Conservation (phyloP, 2,113 vertebrate species). For the Candoia aspera region DNA sequence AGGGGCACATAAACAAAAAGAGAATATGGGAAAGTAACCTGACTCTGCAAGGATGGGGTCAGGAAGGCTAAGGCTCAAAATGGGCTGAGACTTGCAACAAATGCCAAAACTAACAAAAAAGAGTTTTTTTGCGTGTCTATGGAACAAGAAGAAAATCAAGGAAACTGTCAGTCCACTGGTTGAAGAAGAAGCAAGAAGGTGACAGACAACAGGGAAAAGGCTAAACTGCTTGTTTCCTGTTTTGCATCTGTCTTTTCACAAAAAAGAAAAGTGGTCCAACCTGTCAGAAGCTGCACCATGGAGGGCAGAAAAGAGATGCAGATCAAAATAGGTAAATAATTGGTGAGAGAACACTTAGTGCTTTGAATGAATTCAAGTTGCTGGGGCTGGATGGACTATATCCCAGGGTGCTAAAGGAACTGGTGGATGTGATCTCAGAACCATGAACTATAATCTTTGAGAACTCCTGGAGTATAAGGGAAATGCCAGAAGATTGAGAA, state of each 20-base stretch:
- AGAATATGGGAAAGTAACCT: background rate
- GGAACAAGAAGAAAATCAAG: background rate
- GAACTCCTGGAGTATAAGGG: background rate
- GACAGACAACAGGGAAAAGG: background rate
- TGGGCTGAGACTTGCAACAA: background rate
- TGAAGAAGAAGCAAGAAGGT: background rate
- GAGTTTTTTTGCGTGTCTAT: background rate
- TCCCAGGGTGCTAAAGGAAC: background rate
- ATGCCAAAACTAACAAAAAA: background rate
- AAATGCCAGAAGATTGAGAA: background rate
- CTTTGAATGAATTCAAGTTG: background rate
- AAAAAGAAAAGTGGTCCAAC: background rate
- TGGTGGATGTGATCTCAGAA: background rate
- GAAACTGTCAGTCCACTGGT: background rate
- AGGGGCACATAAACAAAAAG: background rate
- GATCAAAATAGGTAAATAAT: background rate
- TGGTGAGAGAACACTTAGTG: background rate
- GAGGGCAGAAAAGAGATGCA: background rate
- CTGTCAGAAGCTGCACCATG: background rate
- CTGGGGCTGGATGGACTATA: background rate
- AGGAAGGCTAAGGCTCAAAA: background rate
- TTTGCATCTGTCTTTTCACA: background rate
- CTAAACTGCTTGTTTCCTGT: background rate
- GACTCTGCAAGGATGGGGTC: background rate
- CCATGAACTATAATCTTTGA: background rate